A percentile compares a stretch with the other conserved stretches of the same genome.
These are phyloP conservation scores for Eugnorisma glareosa DNA, from an alignment of 2,888 invertebrate genomes.

Conservation along the genomic window DNA sequence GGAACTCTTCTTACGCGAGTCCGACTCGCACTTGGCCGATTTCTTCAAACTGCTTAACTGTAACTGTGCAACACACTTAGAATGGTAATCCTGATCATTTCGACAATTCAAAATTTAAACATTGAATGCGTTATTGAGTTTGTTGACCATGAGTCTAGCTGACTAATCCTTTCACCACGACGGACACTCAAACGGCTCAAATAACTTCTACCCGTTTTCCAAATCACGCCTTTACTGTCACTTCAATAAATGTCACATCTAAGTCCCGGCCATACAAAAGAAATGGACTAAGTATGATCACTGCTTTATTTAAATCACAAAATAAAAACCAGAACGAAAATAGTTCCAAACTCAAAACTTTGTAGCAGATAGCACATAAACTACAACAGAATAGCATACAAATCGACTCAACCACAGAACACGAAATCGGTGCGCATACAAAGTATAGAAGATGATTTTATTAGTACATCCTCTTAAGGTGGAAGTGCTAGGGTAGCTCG, in stretches of 20 bases:
- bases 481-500: too few relatives aligned
- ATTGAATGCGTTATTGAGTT: too few relatives aligned
- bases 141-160: neutral
- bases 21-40: too few relatives aligned
- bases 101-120: neutral
- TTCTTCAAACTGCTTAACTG: neutral
- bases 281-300: too few relatives aligned
- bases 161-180: neutral
- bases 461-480: neutral
- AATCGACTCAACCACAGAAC: constrained; percentile 16
- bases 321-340: neutral
- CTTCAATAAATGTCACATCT: neutral
- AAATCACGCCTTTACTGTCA: neutral
- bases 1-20: too few relatives aligned
- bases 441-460: neutral
- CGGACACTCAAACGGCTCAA: neutral
- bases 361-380: constrained; percentile 7
- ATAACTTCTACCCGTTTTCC: neutral
- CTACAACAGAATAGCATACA: constrained; percentile 19
- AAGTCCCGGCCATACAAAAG: neutral
- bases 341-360: neutral
- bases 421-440: neutral
- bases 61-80: neutral
- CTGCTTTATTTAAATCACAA: neutral
- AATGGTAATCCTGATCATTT: neutral